Base-by-base conservation (phyloP, 2,113 vertebrate genomes). In the Pomatorhinus ruficollis region DNA sequence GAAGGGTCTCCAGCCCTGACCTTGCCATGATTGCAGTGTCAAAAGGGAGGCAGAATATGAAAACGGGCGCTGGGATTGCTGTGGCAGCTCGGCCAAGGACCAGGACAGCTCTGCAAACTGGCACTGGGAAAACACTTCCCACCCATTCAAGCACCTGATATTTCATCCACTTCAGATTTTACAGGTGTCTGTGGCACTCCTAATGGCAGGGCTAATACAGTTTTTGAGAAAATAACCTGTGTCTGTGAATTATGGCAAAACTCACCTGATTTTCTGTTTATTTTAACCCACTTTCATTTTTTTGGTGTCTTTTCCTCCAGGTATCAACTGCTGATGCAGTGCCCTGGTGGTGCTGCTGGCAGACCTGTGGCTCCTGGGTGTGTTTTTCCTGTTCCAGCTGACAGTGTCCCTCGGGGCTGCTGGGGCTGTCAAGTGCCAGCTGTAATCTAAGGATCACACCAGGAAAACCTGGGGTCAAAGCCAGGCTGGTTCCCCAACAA, bases 21-120 rank as follows among this genome's bases (percentile, higher is more conserved):
- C 87, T 94, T 87, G 39, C 65, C 37, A 15, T 74, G 95, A 95
- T 59, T 96, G 87, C 87, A 37, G 22, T 52, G 92, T 89, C 74
- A 81, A 11, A 83, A 95, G 81, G 33, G 66, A 89, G 70, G 66
- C 60, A 45, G 87, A 42, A 39, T 60, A 53, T 68, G 95, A 69
- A 84, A 90, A 39, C 8, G 31, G 86, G 94, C 0, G 3, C 60
- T n/a, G 40, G 53, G 72, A 50, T 89, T 33, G 22, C 77, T 9
- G 3, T 33, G 87, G 84, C 75, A 89, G 59, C 63, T 21, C 15
- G 16, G 56, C 35, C 61, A 23, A 52, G 56, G 21, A 74, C 39
- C 50, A 39, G 61, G 11, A 50, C 53, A 44, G 53, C 68, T 91
- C 60, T 89, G 47, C 30, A 60, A 15, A 19, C n/a, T 42, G 72